These are phyloP conservation scores for Nannobrachium achirus DNA, from an alignment of 2,113 vertebrate genomes.

Conservation along the genomic window DNA sequence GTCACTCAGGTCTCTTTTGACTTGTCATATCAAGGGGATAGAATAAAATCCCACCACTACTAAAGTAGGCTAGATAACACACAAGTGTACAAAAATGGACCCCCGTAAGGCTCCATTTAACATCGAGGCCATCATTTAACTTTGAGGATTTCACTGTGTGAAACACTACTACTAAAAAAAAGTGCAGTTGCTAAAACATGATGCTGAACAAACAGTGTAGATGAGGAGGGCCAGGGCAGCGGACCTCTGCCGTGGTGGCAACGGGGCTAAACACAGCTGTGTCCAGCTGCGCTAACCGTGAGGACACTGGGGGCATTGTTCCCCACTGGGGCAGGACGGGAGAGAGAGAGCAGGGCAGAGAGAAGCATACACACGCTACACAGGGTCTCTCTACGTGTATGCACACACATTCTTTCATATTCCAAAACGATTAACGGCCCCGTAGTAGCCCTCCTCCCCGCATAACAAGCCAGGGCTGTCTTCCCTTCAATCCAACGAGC, in stretches of 20 bases:
- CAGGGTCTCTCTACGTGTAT: conserved; percentile 16
- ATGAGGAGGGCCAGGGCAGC: not conserved
- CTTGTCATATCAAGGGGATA: too few species aligned
- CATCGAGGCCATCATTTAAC: too few species aligned
- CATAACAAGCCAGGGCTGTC: conserved; percentile 18
- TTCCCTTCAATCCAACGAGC: conserved; percentile 13
- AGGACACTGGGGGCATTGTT: conserved; percentile 75
- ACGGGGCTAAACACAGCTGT: conserved; percentile 64
- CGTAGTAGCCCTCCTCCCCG: conserved; percentile 16
- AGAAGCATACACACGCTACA: conserved; percentile 17
- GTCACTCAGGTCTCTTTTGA: too few species aligned
- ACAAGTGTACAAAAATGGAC: too few species aligned
- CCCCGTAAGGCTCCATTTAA: too few species aligned
- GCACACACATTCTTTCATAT: conserved; percentile 40
- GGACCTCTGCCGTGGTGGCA: conserved; percentile 11
- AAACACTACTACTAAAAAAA: too few species aligned
- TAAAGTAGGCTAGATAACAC: too few species aligned
- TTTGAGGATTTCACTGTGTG: too few species aligned
- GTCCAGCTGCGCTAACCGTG: conserved; percentile 62
- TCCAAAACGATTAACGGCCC: conserved; percentile 49
- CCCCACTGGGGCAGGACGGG: conserved; percentile 35
- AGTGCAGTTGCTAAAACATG: conserved; percentile 1
- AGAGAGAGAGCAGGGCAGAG: conserved; percentile 14
- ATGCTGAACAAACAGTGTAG: not conserved
- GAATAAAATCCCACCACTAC: too few species aligned